Conservation (phyloP, 2,113 vertebrate species). For the Tetrao urogallus region DNA sequence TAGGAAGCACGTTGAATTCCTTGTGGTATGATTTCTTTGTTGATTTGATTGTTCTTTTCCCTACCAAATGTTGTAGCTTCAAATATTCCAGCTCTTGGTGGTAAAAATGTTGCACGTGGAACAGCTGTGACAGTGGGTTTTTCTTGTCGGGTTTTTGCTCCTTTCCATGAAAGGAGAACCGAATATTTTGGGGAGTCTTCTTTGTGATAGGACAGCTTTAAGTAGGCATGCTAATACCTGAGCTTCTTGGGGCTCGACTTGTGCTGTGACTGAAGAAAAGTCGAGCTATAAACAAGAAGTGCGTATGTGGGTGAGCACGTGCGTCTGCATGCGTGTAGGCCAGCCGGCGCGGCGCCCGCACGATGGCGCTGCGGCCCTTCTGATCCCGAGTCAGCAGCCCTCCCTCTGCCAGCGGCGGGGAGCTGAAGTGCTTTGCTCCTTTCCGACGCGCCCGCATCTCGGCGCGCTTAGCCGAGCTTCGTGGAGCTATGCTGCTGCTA, state of each 20-base stretch:
- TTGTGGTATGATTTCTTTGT: not conserved
- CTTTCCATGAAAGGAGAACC: not conserved
- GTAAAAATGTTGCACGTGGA: not conserved
- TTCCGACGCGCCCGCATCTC: rapidly evolving
- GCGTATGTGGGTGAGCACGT: rapidly evolving
- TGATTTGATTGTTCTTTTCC: not conserved
- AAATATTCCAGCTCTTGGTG: not conserved
- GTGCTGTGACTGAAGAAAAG: not conserved
- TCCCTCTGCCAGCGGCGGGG: too few species aligned
- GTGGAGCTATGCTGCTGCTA: not conserved
- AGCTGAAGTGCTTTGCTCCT: rapidly evolving
- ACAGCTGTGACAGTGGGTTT: not conserved
- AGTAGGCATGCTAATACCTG: rapidly evolving
- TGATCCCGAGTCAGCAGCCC: too few species aligned
- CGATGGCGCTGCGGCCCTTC: constrained; percentile 56
- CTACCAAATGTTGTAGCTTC: not conserved
- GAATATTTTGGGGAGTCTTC: not conserved
- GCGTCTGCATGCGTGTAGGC: too few species aligned
- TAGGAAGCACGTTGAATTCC: not conserved
- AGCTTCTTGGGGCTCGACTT: rapidly evolving
- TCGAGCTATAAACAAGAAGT: rapidly evolving
- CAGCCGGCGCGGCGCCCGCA: not conserved
- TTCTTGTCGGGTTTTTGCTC: too few species aligned
- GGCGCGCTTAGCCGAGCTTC: rapidly evolving
- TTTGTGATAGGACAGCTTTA: not conserved